Base-by-base conservation (phyloP, 1,140 invertebrate species). In the Hesperophylax magnus region DNA sequence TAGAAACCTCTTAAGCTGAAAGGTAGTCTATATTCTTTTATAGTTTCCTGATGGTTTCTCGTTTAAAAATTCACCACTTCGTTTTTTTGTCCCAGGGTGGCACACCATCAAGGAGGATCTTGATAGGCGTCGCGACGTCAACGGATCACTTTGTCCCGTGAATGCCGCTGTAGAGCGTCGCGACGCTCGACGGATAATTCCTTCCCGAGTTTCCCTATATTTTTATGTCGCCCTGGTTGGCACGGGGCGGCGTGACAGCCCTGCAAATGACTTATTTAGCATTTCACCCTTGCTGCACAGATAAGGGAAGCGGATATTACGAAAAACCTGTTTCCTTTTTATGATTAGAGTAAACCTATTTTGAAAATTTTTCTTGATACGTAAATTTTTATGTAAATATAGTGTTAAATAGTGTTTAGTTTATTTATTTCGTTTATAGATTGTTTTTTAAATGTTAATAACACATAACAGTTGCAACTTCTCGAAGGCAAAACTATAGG, bases 21-120 rank as follows among this genome's bases (percentile, higher is more conserved):
- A 71, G 3, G 24, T 53, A 39, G 24, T 53, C 47, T 53, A 15
- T 72, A 60, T 60, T 58, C 53, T 60, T 72, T 54, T 53, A 72
- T 53, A 52, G 52, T 53, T 20, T 72, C 47, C 69, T 53, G 76
- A 53, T 27, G 31, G 65, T 39, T 34, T 79, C 34, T 39, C 34
- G 34, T 79, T 79, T 78, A 65, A 81, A 81, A 81, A 74, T 81
- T 76, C 80, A 81, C 54, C 80, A 24, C 39, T 58, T 71, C 20
- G 47, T 71, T 47, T 24, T n/a, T 20, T 20, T 27, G 31, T 39
- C n/a, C 34, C 74, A 71, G 72, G 54, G 47, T 54, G 47, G 39
- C 74, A 69, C 53, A 31, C 39, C 39, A 39, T 34, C 47, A 9
- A 39, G 22, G 75, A 60, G 72, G 76, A 81, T 81, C 80, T 81